A percentile compares a stretch with the other conserved stretches of the same genome.
Evolutionary conservation across 2,113 vertebrate genomes (phyloP).

Genomic region (Rhea americana): DNA sequence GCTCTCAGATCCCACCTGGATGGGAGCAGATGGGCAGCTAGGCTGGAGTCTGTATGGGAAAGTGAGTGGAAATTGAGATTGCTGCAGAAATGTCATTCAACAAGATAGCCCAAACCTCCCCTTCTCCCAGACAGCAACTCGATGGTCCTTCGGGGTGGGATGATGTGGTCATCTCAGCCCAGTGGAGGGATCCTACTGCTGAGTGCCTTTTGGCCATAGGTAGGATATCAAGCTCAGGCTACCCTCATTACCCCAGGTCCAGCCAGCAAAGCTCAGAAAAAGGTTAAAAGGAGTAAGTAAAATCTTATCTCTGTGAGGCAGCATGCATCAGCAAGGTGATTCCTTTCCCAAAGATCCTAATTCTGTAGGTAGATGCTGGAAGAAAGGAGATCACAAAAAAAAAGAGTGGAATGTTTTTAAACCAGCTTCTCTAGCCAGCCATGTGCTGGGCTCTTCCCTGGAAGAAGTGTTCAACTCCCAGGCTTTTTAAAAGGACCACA

Average conservation of each 20-base stretch:
- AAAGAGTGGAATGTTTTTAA: rapidly evolving
- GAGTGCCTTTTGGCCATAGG: neutral
- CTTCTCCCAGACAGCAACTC: neutral
- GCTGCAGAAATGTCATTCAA: neutral
- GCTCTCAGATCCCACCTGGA: neutral
- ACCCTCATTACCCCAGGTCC: neutral
- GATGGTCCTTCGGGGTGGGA: too few species aligned
- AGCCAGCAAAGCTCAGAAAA: neutral
- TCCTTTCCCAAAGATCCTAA: neutral
- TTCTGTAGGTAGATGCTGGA: neutral
- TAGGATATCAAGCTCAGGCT: neutral
- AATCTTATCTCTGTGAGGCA: neutral
- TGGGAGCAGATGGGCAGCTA: neutral
- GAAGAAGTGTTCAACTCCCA: neutral
- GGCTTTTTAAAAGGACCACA: neutral
- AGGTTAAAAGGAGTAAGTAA: neutral
- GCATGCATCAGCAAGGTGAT: neutral
- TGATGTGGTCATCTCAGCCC: neutral
- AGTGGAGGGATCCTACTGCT: neutral
- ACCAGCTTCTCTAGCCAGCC: neutral
- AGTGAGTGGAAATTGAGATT: neutral
- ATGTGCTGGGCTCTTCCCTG: neutral
- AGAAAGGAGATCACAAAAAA: neutral
- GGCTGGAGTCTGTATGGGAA: neutral
- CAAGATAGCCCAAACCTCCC: neutral